A percentile compares a stretch with the other conserved stretches of the same genome.
phyloP scores from a whole-genome alignment of 2,888 invertebrate species.

The Germaria angustata region DNA sequence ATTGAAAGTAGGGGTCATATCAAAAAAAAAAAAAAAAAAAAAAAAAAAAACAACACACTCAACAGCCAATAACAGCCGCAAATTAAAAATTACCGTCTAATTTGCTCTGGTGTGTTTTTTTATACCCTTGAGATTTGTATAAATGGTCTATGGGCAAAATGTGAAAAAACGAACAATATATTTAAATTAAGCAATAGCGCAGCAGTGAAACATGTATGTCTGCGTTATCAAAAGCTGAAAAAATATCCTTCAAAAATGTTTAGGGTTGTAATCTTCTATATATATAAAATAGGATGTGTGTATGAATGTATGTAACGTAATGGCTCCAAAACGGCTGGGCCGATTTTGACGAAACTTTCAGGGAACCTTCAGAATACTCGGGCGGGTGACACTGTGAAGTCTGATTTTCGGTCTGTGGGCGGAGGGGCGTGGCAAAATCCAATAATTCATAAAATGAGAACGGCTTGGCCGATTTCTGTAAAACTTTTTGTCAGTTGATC shows the following conservation, averaged over 20 bases:
- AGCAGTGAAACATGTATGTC: not conserved
- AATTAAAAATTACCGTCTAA: conserved; percentile 39
- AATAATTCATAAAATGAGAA: too few species aligned
- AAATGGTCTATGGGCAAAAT: not conserved
- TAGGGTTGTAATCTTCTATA: conserved; percentile 23
- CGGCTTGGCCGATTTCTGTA: too few species aligned
- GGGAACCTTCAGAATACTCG: too few species aligned
- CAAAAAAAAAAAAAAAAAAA: not conserved
- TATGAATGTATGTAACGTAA: too few species aligned
- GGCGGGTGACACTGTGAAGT: too few species aligned
- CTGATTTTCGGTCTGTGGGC: too few species aligned
- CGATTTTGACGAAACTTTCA: too few species aligned
- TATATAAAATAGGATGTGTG: too few species aligned
- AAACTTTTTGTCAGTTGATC: too few species aligned
- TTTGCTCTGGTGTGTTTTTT: not conserved
- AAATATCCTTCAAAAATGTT: conserved; percentile 32
- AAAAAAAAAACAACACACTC: not conserved
- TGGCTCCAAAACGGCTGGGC: too few species aligned
- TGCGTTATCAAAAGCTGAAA: not conserved
- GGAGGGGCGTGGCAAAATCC: too few species aligned
- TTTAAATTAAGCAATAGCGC: not conserved
- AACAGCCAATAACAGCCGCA: not conserved
- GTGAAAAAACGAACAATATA: not conserved
- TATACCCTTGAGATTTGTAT: conserved; percentile 27
- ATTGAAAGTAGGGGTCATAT: not conserved